Percentiles rank a stretch among this genome's conserved stretches.
phyloP scores from a whole-genome alignment of 2,113 vertebrate species.

The Lanius ludovicianus region DNA sequence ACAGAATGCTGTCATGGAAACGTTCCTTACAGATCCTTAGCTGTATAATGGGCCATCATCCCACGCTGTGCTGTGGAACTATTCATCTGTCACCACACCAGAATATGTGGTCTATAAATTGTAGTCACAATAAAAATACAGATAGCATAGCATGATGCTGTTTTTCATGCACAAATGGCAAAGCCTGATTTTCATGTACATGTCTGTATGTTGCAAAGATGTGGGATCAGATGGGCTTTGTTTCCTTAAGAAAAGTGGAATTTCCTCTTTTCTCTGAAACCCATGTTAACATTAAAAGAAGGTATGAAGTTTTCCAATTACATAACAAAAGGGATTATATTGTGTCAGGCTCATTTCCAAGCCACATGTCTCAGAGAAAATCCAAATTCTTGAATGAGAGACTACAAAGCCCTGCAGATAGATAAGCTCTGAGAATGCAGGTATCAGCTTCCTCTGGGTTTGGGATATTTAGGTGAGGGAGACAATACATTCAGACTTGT shows the following conservation, averaged over 20 bases:
- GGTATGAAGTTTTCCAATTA: not conserved
- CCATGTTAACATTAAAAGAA: not conserved
- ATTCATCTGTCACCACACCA: not conserved
- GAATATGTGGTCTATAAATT: not conserved
- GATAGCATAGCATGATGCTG: not conserved
- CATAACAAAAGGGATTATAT: not conserved
- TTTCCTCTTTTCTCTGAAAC: not conserved
- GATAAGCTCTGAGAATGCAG: not conserved
- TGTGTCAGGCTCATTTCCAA: not conserved
- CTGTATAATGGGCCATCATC: not conserved
- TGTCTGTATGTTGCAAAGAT: not conserved
- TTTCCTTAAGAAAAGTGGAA: not conserved
- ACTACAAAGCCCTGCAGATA: not conserved
- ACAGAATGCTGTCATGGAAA: conserved; percentile 43
- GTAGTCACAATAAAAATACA: not conserved
- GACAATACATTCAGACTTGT: not conserved
- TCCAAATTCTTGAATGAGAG: not conserved
- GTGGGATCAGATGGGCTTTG: not conserved
- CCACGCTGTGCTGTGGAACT: not conserved
- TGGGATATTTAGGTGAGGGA: not conserved
- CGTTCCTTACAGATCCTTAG: not conserved
- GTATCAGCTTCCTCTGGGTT: not conserved
- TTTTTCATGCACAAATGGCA: not conserved
- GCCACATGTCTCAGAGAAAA: not conserved
- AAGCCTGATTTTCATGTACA: not conserved